Percentiles rank a stretch among this genome's conserved stretches.
phyloP scores from a whole-genome alignment of 35 echinoderm and acorn worm species.

The Hemicentrotus pulcherrimus region DNA sequence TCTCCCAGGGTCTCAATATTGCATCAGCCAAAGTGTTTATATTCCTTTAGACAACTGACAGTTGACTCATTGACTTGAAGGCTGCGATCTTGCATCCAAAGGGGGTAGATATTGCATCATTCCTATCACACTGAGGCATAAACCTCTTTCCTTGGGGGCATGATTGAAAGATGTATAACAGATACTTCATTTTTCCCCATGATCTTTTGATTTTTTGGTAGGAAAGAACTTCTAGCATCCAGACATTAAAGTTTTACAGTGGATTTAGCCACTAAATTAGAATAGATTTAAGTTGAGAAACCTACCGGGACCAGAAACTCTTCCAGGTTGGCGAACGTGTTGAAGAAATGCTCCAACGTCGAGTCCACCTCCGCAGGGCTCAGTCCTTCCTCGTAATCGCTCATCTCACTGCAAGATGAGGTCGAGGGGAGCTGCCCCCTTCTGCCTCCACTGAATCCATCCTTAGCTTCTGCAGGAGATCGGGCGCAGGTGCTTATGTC shows the following conservation, averaged over 20 bases:
- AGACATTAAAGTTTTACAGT: neutral
- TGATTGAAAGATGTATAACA: neutral
- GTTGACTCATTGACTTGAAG: neutral
- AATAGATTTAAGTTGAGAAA: neutral
- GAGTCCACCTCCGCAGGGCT: slow-evolving; percentile 63
- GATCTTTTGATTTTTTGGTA: too few relatives aligned
- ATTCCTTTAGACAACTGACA: neutral
- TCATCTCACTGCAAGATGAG: slow-evolving; percentile 29
- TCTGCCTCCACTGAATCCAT: neutral
- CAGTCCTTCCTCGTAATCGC: slow-evolving; percentile 60
- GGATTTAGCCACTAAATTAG: neutral
- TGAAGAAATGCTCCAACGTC: slow-evolving; percentile 68
- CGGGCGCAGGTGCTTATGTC: neutral
- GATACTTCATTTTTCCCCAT: neutral
- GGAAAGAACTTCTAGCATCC: neutral
- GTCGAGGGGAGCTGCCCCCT: slow-evolving; percentile 44
- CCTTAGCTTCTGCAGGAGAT: neutral
- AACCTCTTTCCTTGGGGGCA: neutral
- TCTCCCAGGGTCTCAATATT: neutral
- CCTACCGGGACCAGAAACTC: slow-evolving; percentile 56
- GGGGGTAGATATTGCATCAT: neutral
- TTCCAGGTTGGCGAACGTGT: slow-evolving; percentile 63
- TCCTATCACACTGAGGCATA: neutral
- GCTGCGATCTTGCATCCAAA: neutral
- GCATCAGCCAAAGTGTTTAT: neutral